Percentiles rank a stretch among this genome's conserved stretches.
These are phyloP conservation scores for Cataglyphis altisquamis DNA, from an alignment of 2,888 invertebrate genomes.

Conservation along the genomic window DNA sequence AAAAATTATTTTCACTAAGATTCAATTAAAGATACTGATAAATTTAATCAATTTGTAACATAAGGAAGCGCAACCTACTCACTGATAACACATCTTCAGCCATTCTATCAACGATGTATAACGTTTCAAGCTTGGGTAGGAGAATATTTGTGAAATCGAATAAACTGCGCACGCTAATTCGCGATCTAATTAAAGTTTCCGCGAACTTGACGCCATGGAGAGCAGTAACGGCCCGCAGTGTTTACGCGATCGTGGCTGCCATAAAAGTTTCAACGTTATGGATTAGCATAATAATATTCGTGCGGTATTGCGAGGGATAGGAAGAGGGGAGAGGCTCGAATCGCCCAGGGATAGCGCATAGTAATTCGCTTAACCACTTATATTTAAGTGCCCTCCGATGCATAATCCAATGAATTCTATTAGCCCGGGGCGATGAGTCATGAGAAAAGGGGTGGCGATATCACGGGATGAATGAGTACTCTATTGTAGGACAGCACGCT, in stretches of 20 bases:
- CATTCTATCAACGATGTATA: neutral
- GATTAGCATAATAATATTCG: conserved; percentile 77
- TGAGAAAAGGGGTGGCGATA: conserved; percentile 40
- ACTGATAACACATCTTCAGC: neutral
- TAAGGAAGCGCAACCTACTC: neutral
- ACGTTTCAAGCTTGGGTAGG: neutral
- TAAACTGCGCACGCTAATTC: conserved; percentile 36
- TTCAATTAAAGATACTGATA: neutral
- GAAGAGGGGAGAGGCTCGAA: conserved; percentile 53
- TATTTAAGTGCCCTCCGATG: conserved; percentile 77
- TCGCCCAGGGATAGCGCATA: conserved; percentile 46
- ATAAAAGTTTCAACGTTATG: conserved; percentile 61
- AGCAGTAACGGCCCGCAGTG: conserved; percentile 60
- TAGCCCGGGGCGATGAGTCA: conserved; percentile 50
- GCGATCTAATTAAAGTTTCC: conserved; percentile 65
- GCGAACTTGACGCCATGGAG: conserved; percentile 28
- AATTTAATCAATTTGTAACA: neutral
- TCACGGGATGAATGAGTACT: neutral
- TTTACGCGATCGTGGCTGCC: conserved; percentile 62
- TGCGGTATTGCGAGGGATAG: conserved; percentile 65
- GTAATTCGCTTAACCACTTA: conserved; percentile 80
- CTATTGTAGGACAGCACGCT: neutral
- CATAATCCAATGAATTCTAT: conserved; percentile 78
- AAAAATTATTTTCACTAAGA: conserved; percentile 1
- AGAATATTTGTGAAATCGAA: conserved; percentile 6